These are phyloP conservation scores for Eremobia ochroleuca DNA, from an alignment of 2,888 invertebrate species.

Conservation along the genomic window DNA sequence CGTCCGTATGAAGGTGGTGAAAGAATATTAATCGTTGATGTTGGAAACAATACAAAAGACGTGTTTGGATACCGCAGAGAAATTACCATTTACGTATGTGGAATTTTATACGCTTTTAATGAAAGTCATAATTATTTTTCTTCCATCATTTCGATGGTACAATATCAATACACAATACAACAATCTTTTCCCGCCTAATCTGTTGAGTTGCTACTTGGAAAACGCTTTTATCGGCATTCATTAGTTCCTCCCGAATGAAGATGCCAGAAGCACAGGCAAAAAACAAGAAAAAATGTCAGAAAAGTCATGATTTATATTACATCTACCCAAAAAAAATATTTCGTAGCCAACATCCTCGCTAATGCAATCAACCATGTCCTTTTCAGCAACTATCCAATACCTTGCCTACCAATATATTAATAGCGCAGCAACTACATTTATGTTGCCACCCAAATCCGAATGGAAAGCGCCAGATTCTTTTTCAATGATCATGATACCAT, in stretches of 20 bases:
- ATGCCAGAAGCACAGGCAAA: background rate
- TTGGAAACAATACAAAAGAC: constrained; percentile 50
- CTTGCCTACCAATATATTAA: background rate
- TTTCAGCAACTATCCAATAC: background rate
- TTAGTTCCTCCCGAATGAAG: background rate
- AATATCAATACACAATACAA: too few relatives aligned
- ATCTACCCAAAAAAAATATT: background rate
- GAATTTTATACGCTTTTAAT: constrained; percentile 46
- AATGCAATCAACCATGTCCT: background rate
- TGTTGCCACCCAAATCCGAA: background rate
- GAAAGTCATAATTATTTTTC: constrained; percentile 14
- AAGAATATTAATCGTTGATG: constrained; percentile 59
- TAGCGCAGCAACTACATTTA: background rate
- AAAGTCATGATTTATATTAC: background rate
- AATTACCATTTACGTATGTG: constrained; percentile 51
- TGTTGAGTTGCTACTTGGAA: background rate
- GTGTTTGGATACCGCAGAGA: constrained; percentile 37
- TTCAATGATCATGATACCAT: constrained; percentile 22
- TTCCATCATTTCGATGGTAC: background rate
- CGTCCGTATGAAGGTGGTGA: constrained; percentile 55
- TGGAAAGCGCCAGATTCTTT: constrained; percentile 18
- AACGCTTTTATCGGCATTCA: background rate
- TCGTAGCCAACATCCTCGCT: too few relatives aligned
- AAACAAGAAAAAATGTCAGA: background rate
- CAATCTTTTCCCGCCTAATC: too few relatives aligned